phyloP scores from a whole-genome alignment of 1,140 invertebrate genomes.

The Telenomus remus region DNA sequence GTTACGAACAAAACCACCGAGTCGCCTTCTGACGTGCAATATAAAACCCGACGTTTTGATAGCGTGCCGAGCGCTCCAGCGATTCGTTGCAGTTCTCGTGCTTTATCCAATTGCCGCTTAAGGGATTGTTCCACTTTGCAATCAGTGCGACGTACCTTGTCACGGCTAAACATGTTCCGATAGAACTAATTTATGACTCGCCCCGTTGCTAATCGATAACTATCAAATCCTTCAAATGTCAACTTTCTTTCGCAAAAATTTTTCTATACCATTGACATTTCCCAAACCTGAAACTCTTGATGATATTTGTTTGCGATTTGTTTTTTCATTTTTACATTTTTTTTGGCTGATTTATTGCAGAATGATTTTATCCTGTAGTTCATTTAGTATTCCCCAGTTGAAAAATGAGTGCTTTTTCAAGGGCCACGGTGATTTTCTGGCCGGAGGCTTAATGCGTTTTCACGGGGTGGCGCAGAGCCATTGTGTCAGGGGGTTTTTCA shows the following conservation, averaged over 20 bases:
- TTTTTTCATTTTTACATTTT: no score
- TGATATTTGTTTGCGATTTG: no score
- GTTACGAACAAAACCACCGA: conserved; percentile 58
- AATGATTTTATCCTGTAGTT: conserved; percentile 15
- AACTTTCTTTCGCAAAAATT: no score
- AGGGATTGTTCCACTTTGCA: conserved; percentile 44
- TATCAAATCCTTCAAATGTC: no score
- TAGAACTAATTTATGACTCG: conserved; percentile 18
- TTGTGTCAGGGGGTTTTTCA: conserved; percentile 31
- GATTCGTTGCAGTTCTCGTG: conserved; percentile 32
- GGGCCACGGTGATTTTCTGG: conserved; percentile 23
- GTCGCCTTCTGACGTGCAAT: conserved; percentile 57
- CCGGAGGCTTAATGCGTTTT: conserved; percentile 49
- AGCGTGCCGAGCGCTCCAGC: conserved; percentile 25
- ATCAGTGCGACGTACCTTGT: conserved; percentile 22
- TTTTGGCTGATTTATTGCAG: conserved; percentile 17
- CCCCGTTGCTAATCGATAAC: conserved; percentile 3
- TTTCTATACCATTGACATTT: no score
- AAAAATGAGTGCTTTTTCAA: conserved; percentile 39
- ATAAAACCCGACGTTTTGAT: conserved; percentile 36
- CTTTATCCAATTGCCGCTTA: conserved; percentile 44
- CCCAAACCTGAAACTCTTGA: no score
- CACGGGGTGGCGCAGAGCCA: conserved; percentile 34
- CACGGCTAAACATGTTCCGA: conserved; percentile 12
- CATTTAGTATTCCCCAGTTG: conserved; percentile 19